Base-by-base conservation (phyloP, 2,113 vertebrate genomes). In the Lepus timidus region DNA sequence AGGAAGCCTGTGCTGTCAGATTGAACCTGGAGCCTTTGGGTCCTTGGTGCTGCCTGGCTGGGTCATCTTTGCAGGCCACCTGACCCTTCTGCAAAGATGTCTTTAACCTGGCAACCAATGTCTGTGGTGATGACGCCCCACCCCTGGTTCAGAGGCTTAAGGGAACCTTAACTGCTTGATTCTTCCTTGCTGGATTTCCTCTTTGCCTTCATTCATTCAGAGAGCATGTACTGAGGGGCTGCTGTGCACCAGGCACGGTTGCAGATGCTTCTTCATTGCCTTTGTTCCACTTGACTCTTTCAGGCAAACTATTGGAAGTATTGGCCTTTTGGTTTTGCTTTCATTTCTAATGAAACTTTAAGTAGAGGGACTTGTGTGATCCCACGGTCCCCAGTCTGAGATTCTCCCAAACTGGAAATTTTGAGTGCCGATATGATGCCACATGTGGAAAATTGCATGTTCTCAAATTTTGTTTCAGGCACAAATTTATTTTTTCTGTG, bases 261-360 rank as follows among this genome's bases (percentile, higher is more conserved):
- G 49, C 74, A 19, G 31, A 29, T 73, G n/a, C 52, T 9, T 14
- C 80, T 51, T n/a, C 31, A 39, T 31, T 1, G 27, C 6, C 33
- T 31, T 39, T 49, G 0, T 6, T 70, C 1, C 31, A 14, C 13
- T 39, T 75, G 27, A n/a, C 31, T 31, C n/a, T 62, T 68, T 73
- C n/a, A 36, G 33, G 23, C 64, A 44, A n/a, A 49, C 25, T 74
- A 11, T 79, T 36, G 13, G 81, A 90, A 29, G 1, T 51, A 27
- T 84, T 93, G 75, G n/a, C 6, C 51, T 92, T 90, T 92, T 49
- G 87, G 17, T 73, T 74, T 84, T n/a, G 6, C 49, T 93, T 90
- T 81, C 22, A 33, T 49, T 93, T 73, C 88, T 36, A 91, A 76
- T 33, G 51, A 62, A 90, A 25, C 58, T 73, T 83, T 70, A 89